These are phyloP conservation scores for Pollachius pollachius DNA, from an alignment of 2,113 vertebrate genomes.

Conservation along the genomic window DNA sequence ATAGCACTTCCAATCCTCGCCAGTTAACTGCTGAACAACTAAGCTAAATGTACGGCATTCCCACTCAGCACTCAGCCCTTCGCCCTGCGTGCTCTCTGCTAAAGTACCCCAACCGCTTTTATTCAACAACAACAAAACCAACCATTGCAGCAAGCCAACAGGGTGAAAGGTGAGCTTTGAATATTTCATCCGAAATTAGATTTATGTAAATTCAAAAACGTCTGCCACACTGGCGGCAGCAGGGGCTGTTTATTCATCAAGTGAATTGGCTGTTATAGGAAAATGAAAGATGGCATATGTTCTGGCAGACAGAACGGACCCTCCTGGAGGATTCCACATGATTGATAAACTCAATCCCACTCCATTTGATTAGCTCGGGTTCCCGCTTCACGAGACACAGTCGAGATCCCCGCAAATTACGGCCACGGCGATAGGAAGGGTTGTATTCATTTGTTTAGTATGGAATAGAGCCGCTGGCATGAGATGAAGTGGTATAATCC, in stretches of 20 bases:
- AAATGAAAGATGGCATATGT: constrained; percentile 60
- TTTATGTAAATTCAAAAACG: constrained; percentile 61
- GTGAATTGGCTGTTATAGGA: constrained; percentile 51
- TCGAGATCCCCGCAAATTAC: constrained; percentile 23
- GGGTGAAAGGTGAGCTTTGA: constrained; percentile 53
- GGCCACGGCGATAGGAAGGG: constrained; percentile 18
- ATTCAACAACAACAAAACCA: constrained; percentile 35
- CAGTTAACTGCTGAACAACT: constrained; percentile 35
- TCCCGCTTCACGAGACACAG: constrained; percentile 23
- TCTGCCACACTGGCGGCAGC: constrained; percentile 43
- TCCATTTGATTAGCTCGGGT: constrained; percentile 66
- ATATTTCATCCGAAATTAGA: constrained; percentile 66
- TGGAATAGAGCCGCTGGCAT: constrained; percentile 20
- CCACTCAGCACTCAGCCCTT: background rate
- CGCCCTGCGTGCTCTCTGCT: background rate
- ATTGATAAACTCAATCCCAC: constrained; percentile 62
- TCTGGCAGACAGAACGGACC: constrained; percentile 30
- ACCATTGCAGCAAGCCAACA: constrained; percentile 14
- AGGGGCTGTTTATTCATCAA: constrained; percentile 61
- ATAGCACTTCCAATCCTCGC: constrained; percentile 9
- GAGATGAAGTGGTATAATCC: constrained; percentile 4
- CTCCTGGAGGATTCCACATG: constrained; percentile 35
- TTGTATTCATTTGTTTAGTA: constrained; percentile 28
- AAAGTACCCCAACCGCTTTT: constrained; percentile 9
- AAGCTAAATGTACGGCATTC: constrained; percentile 27